Base-by-base conservation (phyloP, 1,140 invertebrate genomes). In the Polypedilum pembai region DNA sequence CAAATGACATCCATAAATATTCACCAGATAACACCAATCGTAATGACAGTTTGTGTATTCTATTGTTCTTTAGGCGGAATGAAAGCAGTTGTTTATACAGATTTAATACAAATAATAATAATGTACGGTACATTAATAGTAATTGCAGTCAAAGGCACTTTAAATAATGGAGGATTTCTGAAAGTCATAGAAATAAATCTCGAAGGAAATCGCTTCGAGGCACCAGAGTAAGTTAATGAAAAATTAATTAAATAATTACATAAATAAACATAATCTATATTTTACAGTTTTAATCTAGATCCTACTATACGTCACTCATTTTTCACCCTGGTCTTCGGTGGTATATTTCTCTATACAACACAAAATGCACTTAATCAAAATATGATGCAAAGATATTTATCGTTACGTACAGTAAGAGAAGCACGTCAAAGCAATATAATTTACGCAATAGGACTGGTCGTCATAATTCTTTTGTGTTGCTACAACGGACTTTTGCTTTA, bases 1-100 rank as follows among this genome's bases (percentile, higher is more conserved):
- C 89, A 91, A 86, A 91, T 93, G 17, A 92, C 91, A 40, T 90
- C 90, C 12, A 82, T 92, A 1, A 86, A 89, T 75, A 82, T 92
- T 45, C 89, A 90, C 79, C 77, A 88, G 63, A 87, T 91, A 40
- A 90, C 92, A 69, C 83, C 87, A 5, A 79, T 90, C 15, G 89
- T 92, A 21, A 92, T 90, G 75, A 82, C 88, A 15, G 87, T 93
- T 18, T 94, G 92, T 81, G 91, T 92, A 41, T 91, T 94, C 79
- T 94, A 94, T 79, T 94, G 92, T 1, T 89, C 75, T 78, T 94
- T 82, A 91, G 92, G 92, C 76, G 93, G 93, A 0, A 85, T 95
- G 76, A 94, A 94, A 82, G 93, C 92, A 0, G 93, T 95, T 2
- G 89, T 95, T 18, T 93, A 91, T 92, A 94, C 93, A 1, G 93